A percentile compares a stretch with the other conserved stretches of the same genome.
Conservation (phyloP, 2,888 invertebrate genomes). For the Sthenelais limicola region DNA sequence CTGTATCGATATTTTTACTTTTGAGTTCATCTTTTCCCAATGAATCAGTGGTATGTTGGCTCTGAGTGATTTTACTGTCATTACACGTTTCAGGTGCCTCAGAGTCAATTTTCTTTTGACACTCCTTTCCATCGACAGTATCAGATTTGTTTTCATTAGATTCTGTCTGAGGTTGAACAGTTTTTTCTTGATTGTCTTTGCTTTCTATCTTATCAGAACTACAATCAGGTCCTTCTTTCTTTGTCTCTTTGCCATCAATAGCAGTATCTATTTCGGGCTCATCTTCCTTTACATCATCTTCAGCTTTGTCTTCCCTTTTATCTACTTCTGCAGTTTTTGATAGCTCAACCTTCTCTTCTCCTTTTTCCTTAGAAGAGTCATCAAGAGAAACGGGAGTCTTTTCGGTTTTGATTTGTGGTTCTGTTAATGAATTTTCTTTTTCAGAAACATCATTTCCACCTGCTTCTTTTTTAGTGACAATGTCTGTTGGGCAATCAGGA, state of each 20-base stretch:
- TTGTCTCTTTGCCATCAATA: neutral
- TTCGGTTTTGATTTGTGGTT: neutral
- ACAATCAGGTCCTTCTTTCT: slow-evolving; percentile 46
- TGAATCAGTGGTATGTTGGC: no score
- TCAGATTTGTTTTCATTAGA: neutral
- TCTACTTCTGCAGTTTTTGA: neutral
- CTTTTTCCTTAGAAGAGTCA: neutral
- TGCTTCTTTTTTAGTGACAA: neutral
- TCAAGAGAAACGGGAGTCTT: no score
- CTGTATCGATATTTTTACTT: no score
- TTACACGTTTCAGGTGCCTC: no score
- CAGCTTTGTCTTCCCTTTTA: neutral
- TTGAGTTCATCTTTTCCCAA: no score
- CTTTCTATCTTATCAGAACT: slow-evolving; percentile 31
- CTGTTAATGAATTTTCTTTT: neutral
- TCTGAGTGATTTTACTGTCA: no score
- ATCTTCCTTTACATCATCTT: neutral
- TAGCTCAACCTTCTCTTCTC: neutral
- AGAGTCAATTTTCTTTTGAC: no score
- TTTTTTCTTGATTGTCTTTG: slow-evolving; percentile 17
- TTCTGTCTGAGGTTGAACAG: neutral
- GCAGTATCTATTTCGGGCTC: neutral
- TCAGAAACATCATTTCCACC: neutral
- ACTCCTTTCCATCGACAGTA: no score
- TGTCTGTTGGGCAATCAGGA: no score